phyloP scores from a whole-genome alignment of 92 coral and sea anemone genomes.

The Diadumene lineata region DNA sequence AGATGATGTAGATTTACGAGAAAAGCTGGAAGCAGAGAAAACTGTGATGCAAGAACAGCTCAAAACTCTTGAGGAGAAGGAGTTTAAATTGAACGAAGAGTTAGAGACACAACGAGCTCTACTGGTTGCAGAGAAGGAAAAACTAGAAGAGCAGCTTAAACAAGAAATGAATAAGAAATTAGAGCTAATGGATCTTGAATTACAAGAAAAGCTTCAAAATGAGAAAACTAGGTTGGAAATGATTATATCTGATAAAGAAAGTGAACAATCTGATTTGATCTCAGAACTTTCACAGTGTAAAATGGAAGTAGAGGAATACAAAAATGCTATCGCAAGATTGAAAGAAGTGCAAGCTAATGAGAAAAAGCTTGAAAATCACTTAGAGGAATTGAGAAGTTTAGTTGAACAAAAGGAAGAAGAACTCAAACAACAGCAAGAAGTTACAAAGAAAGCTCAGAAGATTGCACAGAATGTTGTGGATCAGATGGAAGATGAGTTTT shows the following conservation, averaged over 20 bases:
- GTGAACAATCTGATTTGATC: constrained; percentile 70
- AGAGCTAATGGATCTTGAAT: constrained; percentile 90
- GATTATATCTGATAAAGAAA: constrained; percentile 79
- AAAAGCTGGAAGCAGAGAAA: constrained; percentile 74
- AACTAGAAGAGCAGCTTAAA: constrained; percentile 72
- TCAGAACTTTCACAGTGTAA: constrained; percentile 36
- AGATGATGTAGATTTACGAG: constrained; percentile 62
- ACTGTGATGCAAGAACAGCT: constrained; percentile 64
- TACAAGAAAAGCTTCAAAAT: constrained; percentile 62
- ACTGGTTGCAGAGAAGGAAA: constrained; percentile 80
- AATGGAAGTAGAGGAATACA: constrained; percentile 57
- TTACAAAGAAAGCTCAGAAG: constrained; percentile 89
- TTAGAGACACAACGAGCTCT: constrained; percentile 78
- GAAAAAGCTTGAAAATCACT: constrained; percentile 66
- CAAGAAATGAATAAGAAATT: constrained; percentile 76
- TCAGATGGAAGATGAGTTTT: constrained; percentile 98
- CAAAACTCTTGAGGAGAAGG: constrained; percentile 74
- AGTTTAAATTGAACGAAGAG: constrained; percentile 66
- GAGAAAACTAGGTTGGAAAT: constrained; percentile 80
- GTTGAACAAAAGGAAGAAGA: constrained; percentile 76
- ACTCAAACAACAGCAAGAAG: constrained; percentile 76
- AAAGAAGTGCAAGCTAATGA: constrained; percentile 83
- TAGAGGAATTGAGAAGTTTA: constrained; percentile 70
- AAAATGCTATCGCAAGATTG: constrained; percentile 72
- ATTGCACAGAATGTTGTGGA: constrained; percentile 80